Evolutionary conservation across 2,113 vertebrate genomes (phyloP).

Genomic region (Pipra filicauda): DNA sequence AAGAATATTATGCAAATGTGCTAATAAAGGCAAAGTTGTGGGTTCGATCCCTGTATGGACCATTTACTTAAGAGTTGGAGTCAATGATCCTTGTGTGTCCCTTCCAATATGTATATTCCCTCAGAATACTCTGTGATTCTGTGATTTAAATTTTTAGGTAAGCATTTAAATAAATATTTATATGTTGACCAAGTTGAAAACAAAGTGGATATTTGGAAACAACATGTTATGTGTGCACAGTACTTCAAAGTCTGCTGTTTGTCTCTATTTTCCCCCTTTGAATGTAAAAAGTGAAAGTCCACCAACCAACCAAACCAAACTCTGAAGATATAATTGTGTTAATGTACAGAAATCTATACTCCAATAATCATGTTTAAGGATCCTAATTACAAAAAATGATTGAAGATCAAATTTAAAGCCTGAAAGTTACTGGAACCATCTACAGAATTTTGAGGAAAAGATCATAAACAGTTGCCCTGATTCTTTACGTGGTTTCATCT

Average conservation of each 20-base stretch:
- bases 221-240: not conserved
- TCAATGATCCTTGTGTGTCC: not conserved
- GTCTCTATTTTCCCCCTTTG: not conserved
- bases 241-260: not conserved
- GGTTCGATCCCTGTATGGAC: not conserved
- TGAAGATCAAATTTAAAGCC: not conserved
- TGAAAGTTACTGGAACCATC: not conserved
- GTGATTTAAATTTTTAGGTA: not conserved
- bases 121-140: not conserved
- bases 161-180: not conserved
- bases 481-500: not conserved
- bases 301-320: not conserved
- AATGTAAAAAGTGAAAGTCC: not conserved
- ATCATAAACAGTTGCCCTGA: not conserved
- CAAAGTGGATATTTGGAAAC: not conserved
- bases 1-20: not conserved
- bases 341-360: not conserved
- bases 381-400: not conserved
- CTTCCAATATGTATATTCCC: not conserved
- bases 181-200: not conserved
- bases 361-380: not conserved
- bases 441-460: not conserved
- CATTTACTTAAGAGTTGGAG: not conserved
- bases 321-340: not conserved
- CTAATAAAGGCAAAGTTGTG: not conserved